These are phyloP conservation scores for Rhizoglyphus robini DNA, from an alignment of 1,140 invertebrate genomes.

Conservation along the genomic window DNA sequence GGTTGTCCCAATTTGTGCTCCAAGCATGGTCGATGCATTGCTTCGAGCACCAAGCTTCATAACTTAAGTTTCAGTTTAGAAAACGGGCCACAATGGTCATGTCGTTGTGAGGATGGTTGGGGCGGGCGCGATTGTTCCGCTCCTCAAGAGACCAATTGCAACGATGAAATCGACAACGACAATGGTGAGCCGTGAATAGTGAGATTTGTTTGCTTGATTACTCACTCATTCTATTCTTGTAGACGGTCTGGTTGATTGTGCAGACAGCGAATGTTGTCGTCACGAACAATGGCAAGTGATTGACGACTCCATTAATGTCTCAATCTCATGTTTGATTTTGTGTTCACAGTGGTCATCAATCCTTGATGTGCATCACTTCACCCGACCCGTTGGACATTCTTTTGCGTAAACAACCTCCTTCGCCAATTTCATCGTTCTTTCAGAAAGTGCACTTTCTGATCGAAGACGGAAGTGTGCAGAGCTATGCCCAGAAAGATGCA, in stretches of 20 bases:
- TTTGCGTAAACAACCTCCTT: conserved; percentile 82
- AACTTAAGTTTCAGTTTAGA: neutral
- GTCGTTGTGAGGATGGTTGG: conserved; percentile 78
- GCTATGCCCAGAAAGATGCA: conserved; percentile 88
- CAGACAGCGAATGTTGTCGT: conserved; percentile 83
- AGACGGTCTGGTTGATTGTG: conserved; percentile 96
- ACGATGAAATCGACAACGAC: conserved; percentile 89
- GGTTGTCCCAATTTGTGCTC: conserved; percentile 88
- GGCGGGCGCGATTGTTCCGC: conserved; percentile 83
- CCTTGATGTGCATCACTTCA: conserved; percentile 57
- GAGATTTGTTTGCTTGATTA: neutral
- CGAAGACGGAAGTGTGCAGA: conserved; percentile 94
- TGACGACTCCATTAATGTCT: neutral
- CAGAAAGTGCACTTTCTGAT: conserved; percentile 95
- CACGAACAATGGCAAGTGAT: conserved; percentile 46
- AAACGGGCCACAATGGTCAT: conserved; percentile 59
- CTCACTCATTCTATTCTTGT: conserved; percentile 14
- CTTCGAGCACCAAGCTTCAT: neutral
- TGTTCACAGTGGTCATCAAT: conserved; percentile 34
- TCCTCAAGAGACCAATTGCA: conserved; percentile 76
- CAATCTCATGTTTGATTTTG: neutral
- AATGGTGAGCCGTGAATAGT: conserved; percentile 51
- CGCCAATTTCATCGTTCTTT: conserved; percentile 90
- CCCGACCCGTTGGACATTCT: conserved; percentile 90
- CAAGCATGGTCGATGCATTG: conserved; percentile 46